These are phyloP conservation scores for Neoarius graeffei DNA, from an alignment of 2,113 vertebrate genomes.

Conservation along the genomic window DNA sequence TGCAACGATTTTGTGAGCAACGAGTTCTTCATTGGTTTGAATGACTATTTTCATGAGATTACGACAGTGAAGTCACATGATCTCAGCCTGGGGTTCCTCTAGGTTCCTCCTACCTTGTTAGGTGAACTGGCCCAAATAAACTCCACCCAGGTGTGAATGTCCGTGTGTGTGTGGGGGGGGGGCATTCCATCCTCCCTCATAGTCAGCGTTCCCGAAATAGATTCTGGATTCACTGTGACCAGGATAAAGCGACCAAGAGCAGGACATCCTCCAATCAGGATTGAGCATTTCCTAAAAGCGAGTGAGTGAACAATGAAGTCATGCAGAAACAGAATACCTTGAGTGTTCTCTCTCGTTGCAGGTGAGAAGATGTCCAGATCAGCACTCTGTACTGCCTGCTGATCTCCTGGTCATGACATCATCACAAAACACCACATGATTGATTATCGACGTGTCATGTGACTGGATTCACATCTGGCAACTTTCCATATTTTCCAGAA, in stretches of 20 bases:
- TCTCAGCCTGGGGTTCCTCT: not conserved
- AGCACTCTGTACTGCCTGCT: constrained; percentile 41
- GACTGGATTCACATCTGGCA: not conserved
- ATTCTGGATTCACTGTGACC: not conserved
- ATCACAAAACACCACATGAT: not conserved
- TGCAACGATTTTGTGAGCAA: not conserved
- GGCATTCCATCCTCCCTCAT: not conserved
- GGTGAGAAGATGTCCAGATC: constrained; percentile 40
- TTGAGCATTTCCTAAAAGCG: not conserved
- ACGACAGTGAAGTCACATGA: no score
- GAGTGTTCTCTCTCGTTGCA: constrained; percentile 40
- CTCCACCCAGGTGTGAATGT: not conserved
- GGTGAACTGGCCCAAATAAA: not conserved
- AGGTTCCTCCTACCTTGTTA: not conserved
- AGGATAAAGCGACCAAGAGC: not conserved
- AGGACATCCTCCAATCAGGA: no score
- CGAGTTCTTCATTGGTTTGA: not conserved
- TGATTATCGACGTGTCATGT: not conserved
- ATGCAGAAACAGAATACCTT: constrained; percentile 25
- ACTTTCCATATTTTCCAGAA: not conserved
- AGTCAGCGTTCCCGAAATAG: not conserved
- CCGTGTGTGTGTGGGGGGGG: not conserved
- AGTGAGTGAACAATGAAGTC: not conserved
- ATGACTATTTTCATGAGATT: not conserved
- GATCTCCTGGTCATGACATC: constrained; percentile 15